A percentile compares a stretch with the other conserved stretches of the same genome.
phyloP scores from a whole-genome alignment of 2,797 vertebrate genomes.

The Vespertilio murinus region DNA sequence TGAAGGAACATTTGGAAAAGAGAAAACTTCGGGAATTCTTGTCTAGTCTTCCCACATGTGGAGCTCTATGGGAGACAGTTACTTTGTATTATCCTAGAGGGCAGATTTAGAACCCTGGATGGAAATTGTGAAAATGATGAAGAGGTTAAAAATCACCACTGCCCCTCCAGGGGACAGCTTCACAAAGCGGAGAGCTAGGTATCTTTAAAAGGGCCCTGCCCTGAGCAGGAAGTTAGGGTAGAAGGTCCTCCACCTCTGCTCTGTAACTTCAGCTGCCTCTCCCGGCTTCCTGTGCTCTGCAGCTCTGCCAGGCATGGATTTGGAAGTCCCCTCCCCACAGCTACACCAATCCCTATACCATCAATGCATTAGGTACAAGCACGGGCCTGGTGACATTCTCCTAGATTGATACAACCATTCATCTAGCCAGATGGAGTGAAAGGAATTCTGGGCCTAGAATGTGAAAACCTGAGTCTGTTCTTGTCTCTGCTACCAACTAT shows the following conservation, averaged over 20 bases:
- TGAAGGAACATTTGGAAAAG: background rate
- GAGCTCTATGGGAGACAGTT: background rate
- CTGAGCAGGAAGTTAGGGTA: background rate
- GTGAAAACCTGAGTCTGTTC: background rate
- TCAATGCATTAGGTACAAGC: fast-evolving
- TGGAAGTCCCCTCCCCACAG: background rate
- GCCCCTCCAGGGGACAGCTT: background rate
- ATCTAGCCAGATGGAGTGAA: background rate
- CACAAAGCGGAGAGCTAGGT: background rate
- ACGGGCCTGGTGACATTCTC: background rate
- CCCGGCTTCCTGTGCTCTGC: background rate
- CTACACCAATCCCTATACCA: background rate
- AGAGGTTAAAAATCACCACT: background rate
- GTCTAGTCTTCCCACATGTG: background rate
- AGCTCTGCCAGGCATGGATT: background rate
- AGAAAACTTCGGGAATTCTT: background rate
- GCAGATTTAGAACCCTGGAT: background rate
- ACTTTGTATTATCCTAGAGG: background rate
- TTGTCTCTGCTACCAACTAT: background rate
- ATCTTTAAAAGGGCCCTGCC: background rate
- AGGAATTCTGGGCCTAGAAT: background rate
- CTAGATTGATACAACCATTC: background rate
- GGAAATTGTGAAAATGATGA: background rate
- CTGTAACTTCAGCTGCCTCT: background rate
- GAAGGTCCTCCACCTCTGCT: background rate